Evolutionary conservation across 2,888 invertebrate genomes (phyloP).

Genomic region (Chamaedrilus cognettii): DNA sequence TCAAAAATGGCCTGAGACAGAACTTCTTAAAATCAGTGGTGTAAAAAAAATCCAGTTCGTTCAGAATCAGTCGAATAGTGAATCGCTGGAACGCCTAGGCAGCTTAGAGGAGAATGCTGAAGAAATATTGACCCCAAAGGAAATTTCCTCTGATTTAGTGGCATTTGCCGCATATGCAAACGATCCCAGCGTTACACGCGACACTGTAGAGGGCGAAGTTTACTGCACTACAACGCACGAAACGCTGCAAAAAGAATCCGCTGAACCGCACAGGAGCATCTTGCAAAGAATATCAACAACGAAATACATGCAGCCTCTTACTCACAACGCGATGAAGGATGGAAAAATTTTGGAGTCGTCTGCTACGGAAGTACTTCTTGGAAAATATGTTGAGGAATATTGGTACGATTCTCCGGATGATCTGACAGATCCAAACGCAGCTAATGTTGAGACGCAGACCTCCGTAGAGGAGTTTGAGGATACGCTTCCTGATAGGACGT

Average conservation of each 20-base stretch:
- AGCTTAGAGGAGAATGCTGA: too few relatives aligned
- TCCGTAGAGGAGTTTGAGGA: constrained; percentile 28
- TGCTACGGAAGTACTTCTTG: constrained; percentile 15
- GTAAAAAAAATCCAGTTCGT: too few relatives aligned
- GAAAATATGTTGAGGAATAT: constrained; percentile 24
- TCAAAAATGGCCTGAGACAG: too few relatives aligned
- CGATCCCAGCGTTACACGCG: not conserved
- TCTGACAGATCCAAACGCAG: constrained; percentile 26
- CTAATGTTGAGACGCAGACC: constrained; percentile 18
- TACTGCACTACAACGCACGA: constrained; percentile 12
- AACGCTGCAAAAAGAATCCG: not conserved
- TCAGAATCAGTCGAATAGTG: too few relatives aligned
- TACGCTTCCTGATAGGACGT: constrained; percentile 32
- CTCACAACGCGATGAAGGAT: constrained; percentile 11
- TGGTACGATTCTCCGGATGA: constrained; percentile 22
- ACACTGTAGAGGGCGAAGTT: constrained; percentile 20
- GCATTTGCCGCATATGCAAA: not conserved
- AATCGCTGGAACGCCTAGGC: too few relatives aligned
- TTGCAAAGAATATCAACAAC: constrained; percentile 15
- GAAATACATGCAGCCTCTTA: constrained; percentile 17
- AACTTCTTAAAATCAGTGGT: too few relatives aligned
- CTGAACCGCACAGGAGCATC: constrained; percentile 16
- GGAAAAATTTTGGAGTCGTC: constrained; percentile 16
- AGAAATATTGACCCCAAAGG: not conserved
- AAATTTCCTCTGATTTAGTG: not conserved